These are phyloP conservation scores for Pavo muticus DNA, from an alignment of 2,113 vertebrate genomes.

Conservation along the genomic window DNA sequence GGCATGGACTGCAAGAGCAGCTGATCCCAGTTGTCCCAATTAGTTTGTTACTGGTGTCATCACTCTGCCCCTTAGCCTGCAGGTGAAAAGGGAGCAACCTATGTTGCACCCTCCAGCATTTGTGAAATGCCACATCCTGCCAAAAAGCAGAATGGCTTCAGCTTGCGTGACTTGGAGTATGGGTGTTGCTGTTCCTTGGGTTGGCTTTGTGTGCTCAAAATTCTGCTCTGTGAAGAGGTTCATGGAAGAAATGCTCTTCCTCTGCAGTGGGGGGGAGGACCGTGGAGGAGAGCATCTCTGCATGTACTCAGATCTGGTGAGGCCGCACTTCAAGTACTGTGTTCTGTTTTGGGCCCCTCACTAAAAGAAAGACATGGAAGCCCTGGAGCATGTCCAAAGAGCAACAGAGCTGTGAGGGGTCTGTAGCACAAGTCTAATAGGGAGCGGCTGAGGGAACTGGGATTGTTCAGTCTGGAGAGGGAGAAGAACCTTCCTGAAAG, in stretches of 20 bases:
- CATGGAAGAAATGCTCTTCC: background rate
- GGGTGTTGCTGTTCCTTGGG: accelerated
- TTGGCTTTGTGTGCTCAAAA: background rate
- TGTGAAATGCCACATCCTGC: background rate
- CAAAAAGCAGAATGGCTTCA: background rate
- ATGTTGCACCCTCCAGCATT: background rate
- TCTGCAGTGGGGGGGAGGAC: background rate
- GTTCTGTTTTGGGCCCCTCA: too few relatives aligned
- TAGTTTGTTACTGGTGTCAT: background rate
- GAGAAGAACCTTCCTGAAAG: too few relatives aligned
- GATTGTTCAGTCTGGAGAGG: too few relatives aligned
- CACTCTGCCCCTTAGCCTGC: background rate
- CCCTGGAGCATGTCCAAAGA: too few relatives aligned
- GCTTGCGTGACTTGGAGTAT: background rate
- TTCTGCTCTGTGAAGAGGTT: background rate
- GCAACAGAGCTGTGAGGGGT: too few relatives aligned
- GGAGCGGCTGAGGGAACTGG: too few relatives aligned
- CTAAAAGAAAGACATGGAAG: too few relatives aligned
- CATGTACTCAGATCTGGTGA: too few relatives aligned
- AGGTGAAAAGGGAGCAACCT: background rate
- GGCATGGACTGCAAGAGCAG: background rate
- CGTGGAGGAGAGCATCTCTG: background rate
- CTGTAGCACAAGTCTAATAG: too few relatives aligned
- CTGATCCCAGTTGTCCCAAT: background rate
- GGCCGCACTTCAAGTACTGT: too few relatives aligned